Evolutionary conservation across 92 coral and sea anemone species (phyloP).

Genomic region (Palythoa heliodiscus): DNA sequence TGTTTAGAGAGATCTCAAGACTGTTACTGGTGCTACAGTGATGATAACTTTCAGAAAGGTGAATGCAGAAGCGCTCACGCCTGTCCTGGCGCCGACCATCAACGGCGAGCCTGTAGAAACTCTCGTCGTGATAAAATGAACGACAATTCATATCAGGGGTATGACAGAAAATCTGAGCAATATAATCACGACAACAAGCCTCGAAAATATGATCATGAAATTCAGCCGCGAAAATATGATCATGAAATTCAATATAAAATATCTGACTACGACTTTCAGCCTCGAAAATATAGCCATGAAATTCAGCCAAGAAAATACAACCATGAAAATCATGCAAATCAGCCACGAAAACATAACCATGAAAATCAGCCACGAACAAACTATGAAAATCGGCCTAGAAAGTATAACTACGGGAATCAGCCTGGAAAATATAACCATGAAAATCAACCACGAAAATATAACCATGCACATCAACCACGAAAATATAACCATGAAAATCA

Average conservation of each 20-base stretch:
- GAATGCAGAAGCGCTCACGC: background rate
- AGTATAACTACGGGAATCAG: background rate
- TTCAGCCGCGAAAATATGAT: background rate
- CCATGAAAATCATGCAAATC: background rate
- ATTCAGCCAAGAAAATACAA: too few species aligned
- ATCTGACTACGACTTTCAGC: background rate
- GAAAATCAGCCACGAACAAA: background rate
- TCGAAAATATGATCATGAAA: background rate
- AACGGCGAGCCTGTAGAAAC: slow-evolving; percentile 14
- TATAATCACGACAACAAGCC: background rate
- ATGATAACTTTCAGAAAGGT: background rate
- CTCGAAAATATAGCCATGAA: background rate
- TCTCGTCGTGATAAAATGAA: background rate
- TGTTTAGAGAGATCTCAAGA: slow-evolving; percentile 18
- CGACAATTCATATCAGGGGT: background rate
- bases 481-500: background rate
- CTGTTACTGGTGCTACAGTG: slow-evolving; percentile 31
- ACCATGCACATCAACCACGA: background rate
- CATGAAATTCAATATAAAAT: background rate
- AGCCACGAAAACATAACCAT: background rate
- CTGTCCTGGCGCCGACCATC: background rate
- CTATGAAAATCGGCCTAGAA: too few species aligned
- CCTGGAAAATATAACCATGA: background rate
- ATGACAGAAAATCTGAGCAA: background rate
- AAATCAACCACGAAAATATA: background rate